Evolutionary conservation across 2,888 invertebrate genomes (phyloP).

Genomic region (Ctena decussata): DNA sequence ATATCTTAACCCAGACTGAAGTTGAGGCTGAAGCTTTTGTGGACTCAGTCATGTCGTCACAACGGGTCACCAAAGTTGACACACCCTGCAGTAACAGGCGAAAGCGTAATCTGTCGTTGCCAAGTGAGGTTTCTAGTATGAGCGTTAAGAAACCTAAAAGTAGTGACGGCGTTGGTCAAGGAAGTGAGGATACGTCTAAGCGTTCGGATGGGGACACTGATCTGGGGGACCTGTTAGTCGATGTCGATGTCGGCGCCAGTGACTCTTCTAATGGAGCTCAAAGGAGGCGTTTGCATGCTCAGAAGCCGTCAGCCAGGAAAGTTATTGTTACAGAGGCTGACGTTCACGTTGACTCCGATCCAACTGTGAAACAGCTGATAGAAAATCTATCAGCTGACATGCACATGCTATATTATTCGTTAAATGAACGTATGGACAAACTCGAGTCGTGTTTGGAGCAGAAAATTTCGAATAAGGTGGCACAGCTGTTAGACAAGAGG

Average conservation of each 20-base stretch:
- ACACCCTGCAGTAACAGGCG: neutral
- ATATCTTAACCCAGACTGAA: neutral
- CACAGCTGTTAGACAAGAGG: no score
- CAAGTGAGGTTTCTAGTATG: neutral
- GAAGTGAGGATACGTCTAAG: no score
- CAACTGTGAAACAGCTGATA: neutral
- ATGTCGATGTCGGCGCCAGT: neutral
- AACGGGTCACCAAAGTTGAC: neutral
- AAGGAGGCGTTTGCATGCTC: neutral
- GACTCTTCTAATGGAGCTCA: neutral
- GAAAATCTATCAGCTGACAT: neutral
- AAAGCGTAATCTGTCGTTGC: neutral
- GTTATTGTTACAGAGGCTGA: neutral
- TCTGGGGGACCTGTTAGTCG: neutral
- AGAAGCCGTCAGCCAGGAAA: neutral
- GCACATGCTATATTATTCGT: neutral
- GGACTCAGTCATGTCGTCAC: neutral
- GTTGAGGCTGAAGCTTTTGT: neutral
- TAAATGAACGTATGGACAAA: constrained; percentile 1
- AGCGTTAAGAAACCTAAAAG: neutral
- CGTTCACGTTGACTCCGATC: neutral
- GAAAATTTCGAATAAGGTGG: neutral
- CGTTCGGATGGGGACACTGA: neutral
- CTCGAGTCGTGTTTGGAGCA: neutral
- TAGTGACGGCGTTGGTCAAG: neutral